phyloP scores from a whole-genome alignment of 2,888 invertebrate genomes.

The Tiphia femorata region DNA sequence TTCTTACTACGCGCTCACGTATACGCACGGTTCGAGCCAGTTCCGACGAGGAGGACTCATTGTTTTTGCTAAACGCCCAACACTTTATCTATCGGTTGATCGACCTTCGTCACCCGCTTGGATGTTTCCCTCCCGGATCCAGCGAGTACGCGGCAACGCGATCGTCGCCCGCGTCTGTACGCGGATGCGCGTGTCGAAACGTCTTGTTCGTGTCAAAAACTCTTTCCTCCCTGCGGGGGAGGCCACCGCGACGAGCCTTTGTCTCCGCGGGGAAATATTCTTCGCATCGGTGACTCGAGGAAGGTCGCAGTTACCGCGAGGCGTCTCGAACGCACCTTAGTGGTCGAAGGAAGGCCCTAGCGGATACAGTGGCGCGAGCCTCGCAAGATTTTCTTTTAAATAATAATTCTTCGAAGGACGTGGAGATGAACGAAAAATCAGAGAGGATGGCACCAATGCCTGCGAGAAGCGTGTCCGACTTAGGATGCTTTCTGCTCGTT shows the following conservation, averaged over 20 bases:
- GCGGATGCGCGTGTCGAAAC: not conserved
- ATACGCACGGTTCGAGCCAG: slow-evolving; percentile 19
- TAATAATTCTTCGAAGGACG: not conserved
- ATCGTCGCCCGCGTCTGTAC: not conserved
- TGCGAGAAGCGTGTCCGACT: no score
- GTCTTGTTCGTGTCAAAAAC: slow-evolving; percentile 11
- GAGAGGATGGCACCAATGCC: no score
- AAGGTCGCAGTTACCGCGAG: slow-evolving; percentile 26
- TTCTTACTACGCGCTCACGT: slow-evolving; percentile 36
- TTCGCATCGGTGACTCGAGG: slow-evolving; percentile 22
- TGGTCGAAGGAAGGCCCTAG: not conserved
- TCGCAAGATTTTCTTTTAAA: not conserved
- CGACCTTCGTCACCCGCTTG: slow-evolving; percentile 10
- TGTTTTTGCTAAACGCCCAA: slow-evolving; percentile 2
- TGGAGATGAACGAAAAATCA: not conserved
- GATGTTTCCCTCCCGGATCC: not conserved
- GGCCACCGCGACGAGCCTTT: not conserved
- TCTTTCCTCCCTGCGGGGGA: slow-evolving; percentile 14
- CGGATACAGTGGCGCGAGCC: not conserved
- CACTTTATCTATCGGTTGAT: slow-evolving; percentile 2
- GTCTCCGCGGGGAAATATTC: slow-evolving; percentile 1
- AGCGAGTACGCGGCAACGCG: no score
- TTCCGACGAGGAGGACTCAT: slow-evolving; percentile 14
- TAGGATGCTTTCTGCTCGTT: no score
- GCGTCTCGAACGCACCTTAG: not conserved